A percentile compares a stretch with the other conserved stretches of the same genome.
These are phyloP conservation scores for Varroa destructor DNA, from an alignment of 1,140 invertebrate species.

Conservation along the genomic window DNA sequence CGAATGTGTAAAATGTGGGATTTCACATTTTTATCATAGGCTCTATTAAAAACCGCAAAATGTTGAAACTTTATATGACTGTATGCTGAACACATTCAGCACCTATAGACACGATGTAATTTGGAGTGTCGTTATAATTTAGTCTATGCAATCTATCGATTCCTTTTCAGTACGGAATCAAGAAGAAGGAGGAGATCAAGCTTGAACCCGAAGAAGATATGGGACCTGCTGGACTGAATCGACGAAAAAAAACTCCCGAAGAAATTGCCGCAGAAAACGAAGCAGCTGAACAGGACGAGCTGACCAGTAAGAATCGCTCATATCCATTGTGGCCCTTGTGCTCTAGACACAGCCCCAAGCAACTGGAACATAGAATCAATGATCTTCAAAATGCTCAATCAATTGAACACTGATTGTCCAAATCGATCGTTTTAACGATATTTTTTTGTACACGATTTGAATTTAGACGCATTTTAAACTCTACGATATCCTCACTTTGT, in stretches of 20 bases:
- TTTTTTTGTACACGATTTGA: neutral
- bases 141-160: neutral
- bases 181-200: conserved; percentile 87
- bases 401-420: neutral
- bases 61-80: too few relatives aligned
- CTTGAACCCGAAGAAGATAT: conserved; percentile 43
- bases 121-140: neutral
- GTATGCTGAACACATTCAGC: too few relatives aligned
- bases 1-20: too few relatives aligned
- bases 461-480: too few relatives aligned
- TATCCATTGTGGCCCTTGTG: neutral
- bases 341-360: conserved; percentile 5
- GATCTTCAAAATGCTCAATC: neutral
- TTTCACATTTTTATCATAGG: too few relatives aligned
- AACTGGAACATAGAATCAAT: conserved; percentile 3
- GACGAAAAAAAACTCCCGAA: conserved; percentile 94
- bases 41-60: too few relatives aligned
- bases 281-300: conserved; percentile 83
- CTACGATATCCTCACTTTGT: too few relatives aligned
- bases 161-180: conserved; percentile 82
- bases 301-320: conserved; percentile 64
- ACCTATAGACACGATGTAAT: neutral
- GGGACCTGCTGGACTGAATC: conserved; percentile 56
- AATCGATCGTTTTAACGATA: neutral
- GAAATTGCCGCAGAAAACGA: conserved; percentile 87